phyloP scores from a whole-genome alignment of 2,113 vertebrate genomes.

The Rhinichthys klamathensis region DNA sequence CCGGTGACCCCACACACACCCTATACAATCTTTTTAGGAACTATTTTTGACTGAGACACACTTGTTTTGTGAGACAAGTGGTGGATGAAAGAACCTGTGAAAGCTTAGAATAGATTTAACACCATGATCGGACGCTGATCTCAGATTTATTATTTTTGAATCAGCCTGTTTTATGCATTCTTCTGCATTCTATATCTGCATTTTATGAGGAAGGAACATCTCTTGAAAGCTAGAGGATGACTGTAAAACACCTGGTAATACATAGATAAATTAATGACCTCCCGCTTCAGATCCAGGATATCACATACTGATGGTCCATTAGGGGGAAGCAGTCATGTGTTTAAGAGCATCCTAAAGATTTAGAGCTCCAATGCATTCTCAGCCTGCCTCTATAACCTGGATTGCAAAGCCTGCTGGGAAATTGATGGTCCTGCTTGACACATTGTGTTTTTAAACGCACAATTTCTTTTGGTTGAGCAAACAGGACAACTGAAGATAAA shows the following conservation, averaged over 20 bases:
- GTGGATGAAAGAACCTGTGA: constrained; percentile 28
- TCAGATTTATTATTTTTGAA: background rate
- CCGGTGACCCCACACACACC: constrained; percentile 28
- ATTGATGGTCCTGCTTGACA: constrained; percentile 37
- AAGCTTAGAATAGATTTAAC: constrained; percentile 14
- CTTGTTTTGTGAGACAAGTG: constrained; percentile 52
- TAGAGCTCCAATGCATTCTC: constrained; percentile 49
- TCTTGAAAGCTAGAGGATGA: constrained; percentile 38
- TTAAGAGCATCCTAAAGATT: constrained; percentile 65
- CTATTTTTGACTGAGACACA: constrained; percentile 18
- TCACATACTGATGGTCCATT: constrained; percentile 63
- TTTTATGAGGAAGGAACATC: constrained; percentile 7
- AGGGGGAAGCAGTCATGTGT: constrained; percentile 56
- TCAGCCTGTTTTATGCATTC: background rate
- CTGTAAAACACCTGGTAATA: constrained; percentile 63
- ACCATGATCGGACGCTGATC: background rate
- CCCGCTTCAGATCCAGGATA: constrained; percentile 54
- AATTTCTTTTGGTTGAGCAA: background rate
- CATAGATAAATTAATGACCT: constrained; percentile 65
- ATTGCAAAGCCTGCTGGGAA: constrained; percentile 47
- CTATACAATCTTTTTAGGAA: constrained; percentile 10
- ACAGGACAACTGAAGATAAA: background rate
- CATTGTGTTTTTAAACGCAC: constrained; percentile 42
- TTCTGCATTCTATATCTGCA: background rate
- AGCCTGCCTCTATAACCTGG: constrained; percentile 15